Conservation (phyloP, 2,113 vertebrate genomes). For the Cyanistes caeruleus region DNA sequence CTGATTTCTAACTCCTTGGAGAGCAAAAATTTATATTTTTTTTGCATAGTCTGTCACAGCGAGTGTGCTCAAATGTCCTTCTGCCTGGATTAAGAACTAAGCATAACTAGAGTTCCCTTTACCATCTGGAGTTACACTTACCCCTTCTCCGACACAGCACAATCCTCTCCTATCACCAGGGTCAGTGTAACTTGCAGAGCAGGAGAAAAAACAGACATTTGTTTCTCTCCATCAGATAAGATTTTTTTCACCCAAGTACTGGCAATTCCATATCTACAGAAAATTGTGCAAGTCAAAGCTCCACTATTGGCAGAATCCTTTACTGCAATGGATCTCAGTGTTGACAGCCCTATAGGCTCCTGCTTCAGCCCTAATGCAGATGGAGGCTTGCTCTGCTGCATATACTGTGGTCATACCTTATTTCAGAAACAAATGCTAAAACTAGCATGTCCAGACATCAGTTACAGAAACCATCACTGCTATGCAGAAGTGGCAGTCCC, state of each 20-base stretch:
- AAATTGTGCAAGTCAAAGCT: not conserved
- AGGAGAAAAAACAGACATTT: not conserved
- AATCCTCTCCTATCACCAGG: not conserved
- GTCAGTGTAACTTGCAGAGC: not conserved
- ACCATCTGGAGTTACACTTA: not conserved
- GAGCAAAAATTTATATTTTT: not conserved
- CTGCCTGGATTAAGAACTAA: not conserved
- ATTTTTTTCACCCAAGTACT: not conserved
- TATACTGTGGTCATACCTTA: not conserved
- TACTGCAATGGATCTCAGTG: not conserved
- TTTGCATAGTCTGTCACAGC: not conserved
- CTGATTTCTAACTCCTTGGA: not conserved
- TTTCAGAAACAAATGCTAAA: not conserved
- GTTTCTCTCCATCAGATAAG: not conserved
- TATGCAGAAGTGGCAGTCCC: not conserved
- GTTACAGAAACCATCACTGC: not conserved
- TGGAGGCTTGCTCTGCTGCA: not conserved
- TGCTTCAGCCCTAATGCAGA: not conserved
- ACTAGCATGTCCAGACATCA: not conserved
- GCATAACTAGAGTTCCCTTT: not conserved
- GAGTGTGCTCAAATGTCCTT: not conserved
- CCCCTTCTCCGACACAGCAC: not conserved
- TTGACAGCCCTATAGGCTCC: fast-evolving
- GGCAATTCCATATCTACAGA: not conserved
- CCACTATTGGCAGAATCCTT: not conserved